Percentiles rank a stretch among this genome's conserved stretches.
phyloP scores from a whole-genome alignment of 1,140 invertebrate genomes.

The Plutomurus gul region DNA sequence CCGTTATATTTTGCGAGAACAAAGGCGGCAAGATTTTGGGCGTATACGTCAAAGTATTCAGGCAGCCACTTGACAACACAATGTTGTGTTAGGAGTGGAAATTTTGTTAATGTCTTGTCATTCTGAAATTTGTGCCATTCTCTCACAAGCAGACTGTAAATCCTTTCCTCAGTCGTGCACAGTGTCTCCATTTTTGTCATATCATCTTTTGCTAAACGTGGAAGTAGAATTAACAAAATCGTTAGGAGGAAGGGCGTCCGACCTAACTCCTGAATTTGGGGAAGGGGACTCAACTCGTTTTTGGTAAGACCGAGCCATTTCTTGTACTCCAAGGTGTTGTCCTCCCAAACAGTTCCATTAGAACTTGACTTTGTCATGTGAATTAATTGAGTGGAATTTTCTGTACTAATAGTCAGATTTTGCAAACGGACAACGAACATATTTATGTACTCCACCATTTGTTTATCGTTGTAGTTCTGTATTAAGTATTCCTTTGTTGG shows the following conservation, averaged over 20 bases:
- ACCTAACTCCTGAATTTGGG: neutral
- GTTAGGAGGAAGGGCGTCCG: neutral
- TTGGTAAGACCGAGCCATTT: neutral
- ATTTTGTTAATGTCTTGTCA: no score
- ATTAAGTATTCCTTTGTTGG: neutral
- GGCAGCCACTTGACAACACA: no score
- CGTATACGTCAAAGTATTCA: no score
- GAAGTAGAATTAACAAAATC: neutral
- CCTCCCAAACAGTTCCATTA: no score
- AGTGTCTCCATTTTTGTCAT: no score
- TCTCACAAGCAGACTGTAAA: no score
- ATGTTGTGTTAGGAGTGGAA: no score
- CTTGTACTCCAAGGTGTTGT: neutral
- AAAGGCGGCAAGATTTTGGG: no score
- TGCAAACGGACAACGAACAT: neutral
- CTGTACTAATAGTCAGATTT: neutral
- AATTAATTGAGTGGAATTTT: neutral
- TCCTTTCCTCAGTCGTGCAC: no score
- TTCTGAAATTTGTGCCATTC: no score
- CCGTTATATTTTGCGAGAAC: no score
- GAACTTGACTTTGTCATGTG: neutral
- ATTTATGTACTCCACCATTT: neutral
- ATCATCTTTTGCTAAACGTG: no score
- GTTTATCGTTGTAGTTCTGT: neutral
- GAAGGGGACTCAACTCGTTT: neutral